phyloP scores from a whole-genome alignment of 2,888 invertebrate genomes.

The Hirtodrosophila alboralis region DNA sequence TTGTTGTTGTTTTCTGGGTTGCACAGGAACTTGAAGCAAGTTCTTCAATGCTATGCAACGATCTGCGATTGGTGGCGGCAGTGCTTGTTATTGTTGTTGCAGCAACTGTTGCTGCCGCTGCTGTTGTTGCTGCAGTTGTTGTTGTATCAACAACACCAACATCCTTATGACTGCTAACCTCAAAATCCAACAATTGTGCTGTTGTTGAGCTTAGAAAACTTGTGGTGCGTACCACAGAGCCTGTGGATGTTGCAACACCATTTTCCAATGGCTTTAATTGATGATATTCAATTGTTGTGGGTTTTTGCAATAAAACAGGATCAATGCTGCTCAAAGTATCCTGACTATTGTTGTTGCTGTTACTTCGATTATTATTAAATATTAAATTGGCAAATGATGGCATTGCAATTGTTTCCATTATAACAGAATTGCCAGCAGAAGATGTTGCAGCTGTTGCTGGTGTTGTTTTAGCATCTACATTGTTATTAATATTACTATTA shows the following conservation, averaged over 20 bases:
- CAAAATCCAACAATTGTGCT: constrained; percentile 63
- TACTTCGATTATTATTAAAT: constrained; percentile 37
- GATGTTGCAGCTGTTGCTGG: no score
- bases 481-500: constrained; percentile 31
- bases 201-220: constrained; percentile 58
- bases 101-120: constrained; percentile 20
- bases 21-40: constrained; percentile 68
- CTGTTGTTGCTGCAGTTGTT: constrained; percentile 31
- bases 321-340: constrained; percentile 31
- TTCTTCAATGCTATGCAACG: constrained; percentile 74
- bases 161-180: constrained; percentile 37
- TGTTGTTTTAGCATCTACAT: constrained; percentile 45
- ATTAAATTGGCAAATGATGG: constrained; percentile 70
- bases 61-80: constrained; percentile 48
- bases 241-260: constrained; percentile 6
- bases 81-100: constrained; percentile 38
- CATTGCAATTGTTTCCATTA: constrained; percentile 64
- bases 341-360: constrained; percentile 17
- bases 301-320: constrained; percentile 32
- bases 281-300: constrained; percentile 59
- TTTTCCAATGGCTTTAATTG: constrained; percentile 60
- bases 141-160: constrained; percentile 29
- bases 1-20: constrained; percentile 32
- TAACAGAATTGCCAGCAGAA: no score
- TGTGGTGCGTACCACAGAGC: constrained; percentile 43